These are phyloP conservation scores for Clepsis dumicolana DNA, from an alignment of 2,888 invertebrate genomes.

Conservation along the genomic window DNA sequence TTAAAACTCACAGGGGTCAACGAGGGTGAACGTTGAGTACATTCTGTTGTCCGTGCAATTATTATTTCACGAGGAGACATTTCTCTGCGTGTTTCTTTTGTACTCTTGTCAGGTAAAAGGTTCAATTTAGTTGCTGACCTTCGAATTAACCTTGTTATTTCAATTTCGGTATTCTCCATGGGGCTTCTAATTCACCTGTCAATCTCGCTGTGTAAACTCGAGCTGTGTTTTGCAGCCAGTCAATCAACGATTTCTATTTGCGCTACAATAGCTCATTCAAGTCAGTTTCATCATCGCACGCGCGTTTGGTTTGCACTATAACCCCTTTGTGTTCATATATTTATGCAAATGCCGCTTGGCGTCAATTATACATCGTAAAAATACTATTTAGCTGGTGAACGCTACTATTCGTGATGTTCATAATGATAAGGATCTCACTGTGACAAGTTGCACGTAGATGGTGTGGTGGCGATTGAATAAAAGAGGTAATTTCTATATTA, in stretches of 20 bases:
- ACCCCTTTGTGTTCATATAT: constrained; percentile 29
- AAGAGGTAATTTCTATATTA: background rate
- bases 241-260: constrained; percentile 30
- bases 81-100: constrained; percentile 15
- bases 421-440: background rate
- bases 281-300: constrained; percentile 28
- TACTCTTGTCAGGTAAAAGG: constrained; percentile 12
- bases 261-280: constrained; percentile 32
- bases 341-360: constrained; percentile 6
- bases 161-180: constrained; percentile 19
- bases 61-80: constrained; percentile 38
- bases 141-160: constrained; percentile 26
- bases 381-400: background rate
- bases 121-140: constrained; percentile 3
- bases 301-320: constrained; percentile 23
- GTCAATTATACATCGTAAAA: constrained; percentile 7
- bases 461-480: background rate
- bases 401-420: background rate
- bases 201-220: constrained; percentile 8
- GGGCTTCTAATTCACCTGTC: constrained; percentile 24
- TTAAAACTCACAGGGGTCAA: constrained; percentile 55
- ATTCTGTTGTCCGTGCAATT: constrained; percentile 51
- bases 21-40: constrained; percentile 57
- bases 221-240: constrained; percentile 24
- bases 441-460: background rate